Base-by-base conservation (phyloP, 2,113 vertebrate genomes). In the Oncorhynchus kisutch region DNA sequence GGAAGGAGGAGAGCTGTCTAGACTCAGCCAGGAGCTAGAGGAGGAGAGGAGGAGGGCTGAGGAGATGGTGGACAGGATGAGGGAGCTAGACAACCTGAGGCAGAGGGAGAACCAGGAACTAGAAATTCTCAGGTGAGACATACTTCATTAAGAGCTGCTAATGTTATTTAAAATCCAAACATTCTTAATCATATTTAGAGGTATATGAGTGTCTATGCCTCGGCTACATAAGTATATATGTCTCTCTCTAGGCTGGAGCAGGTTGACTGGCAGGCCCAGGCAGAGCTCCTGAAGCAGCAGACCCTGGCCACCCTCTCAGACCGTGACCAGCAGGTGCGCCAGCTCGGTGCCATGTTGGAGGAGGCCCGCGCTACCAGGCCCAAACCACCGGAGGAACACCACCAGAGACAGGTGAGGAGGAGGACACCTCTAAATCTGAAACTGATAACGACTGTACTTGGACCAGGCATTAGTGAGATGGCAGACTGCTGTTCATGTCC, bases 291-390 rank as follows among this genome's bases (percentile, higher is more conserved):
- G 82, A 96, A 95, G 84, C 95, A 97, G 72, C 96, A 96, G 87
- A 96, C 94, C 62, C 91, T 96, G 67, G 67, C 91, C 81, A 91
- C 94, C 1, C 88, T 97, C 27, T 92, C 95, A 2, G 95, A 96
- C 75, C 94, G 94, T 57, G 96, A 97, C 82, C 94, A 94, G 72
- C 93, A 96, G 65, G 86, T 96, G 68, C 90, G 88, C 54, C 94
- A 94, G 11, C 88, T 97, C 59, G 88, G 87, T 45, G 88, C 81
- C 78, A 86, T 95, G 73, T 45, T 87, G 74, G 94, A 94, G 82
- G 95, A 96, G 49, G 91, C 80, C 5, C 68, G 68, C 5, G 68
- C 80, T 16, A 88, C 88, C 16, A 83, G 76, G 12, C 71, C 93
- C 69, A 94, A 90, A 67, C 18, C 79, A 0, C n/a, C 78, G 62